Evolutionary conservation across 1,140 invertebrate genomes (phyloP).

Genomic region (Lethocerus indicus): DNA sequence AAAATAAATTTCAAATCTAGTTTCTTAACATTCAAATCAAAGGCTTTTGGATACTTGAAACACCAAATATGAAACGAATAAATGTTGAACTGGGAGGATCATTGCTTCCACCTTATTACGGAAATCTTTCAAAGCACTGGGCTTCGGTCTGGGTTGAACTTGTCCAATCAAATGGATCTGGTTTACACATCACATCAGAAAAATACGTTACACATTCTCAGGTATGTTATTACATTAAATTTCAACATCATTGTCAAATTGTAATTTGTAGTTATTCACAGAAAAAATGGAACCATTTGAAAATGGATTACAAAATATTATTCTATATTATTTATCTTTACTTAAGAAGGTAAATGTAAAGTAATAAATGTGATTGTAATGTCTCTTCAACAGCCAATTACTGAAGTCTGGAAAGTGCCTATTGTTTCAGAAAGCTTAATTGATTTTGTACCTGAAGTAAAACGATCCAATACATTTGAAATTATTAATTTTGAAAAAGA

Average conservation of each 20-base stretch:
- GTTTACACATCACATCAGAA: background rate
- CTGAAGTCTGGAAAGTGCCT: constrained; percentile 29
- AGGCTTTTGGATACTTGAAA: constrained; percentile 27
- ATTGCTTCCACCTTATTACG: constrained; percentile 27
- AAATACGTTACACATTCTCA: too few species aligned
- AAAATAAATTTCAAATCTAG: constrained; percentile 5
- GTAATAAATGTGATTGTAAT: too few species aligned
- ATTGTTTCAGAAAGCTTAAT: constrained; percentile 29
- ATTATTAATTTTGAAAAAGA: constrained; percentile 22
- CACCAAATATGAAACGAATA: constrained; percentile 22
- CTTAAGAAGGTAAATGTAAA: too few species aligned
- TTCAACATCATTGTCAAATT: too few species aligned
- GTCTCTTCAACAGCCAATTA: constrained; percentile 35
- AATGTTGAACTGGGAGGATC: constrained; percentile 29
- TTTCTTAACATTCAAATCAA: background rate
- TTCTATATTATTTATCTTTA: too few species aligned
- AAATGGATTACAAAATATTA: too few species aligned
- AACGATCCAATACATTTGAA: constrained; percentile 24
- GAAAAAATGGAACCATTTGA: too few species aligned
- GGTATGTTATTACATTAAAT: too few species aligned
- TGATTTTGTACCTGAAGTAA: constrained; percentile 31
- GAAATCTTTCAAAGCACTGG: constrained; percentile 26
- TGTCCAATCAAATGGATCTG: constrained; percentile 17
- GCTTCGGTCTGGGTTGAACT: constrained; percentile 32
- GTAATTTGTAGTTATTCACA: too few species aligned